Evolutionary conservation across 2,113 vertebrate species (phyloP).

Genomic region (pig (Sus scrofa)): DNA sequence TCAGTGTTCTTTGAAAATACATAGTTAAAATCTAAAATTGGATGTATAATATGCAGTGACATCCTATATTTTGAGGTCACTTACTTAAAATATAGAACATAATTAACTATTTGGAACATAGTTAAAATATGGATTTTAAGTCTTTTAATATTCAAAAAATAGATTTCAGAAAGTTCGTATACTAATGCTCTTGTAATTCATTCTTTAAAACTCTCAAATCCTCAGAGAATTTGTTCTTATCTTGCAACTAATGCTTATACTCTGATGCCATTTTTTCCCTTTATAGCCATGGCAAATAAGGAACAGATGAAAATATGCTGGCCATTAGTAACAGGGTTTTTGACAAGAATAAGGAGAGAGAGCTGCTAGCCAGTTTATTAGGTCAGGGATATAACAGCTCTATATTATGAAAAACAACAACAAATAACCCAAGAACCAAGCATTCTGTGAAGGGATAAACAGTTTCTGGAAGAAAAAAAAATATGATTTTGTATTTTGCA

Average conservation of each 20-base stretch:
- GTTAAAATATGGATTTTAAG: neutral
- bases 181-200: neutral
- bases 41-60: neutral
- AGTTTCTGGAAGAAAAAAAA: neutral
- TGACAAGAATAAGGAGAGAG: neutral
- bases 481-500: slow-evolving; percentile 17
- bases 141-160: neutral
- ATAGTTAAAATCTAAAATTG: neutral
- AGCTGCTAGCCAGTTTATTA: neutral
- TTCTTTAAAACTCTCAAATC: neutral
- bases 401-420: neutral
- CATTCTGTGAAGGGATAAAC: neutral
- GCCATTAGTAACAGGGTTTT: neutral
- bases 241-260: neutral
- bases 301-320: neutral
- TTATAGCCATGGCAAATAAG: neutral
- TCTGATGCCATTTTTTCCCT: neutral
- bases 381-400: neutral
- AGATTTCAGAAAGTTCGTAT: neutral
- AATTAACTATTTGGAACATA: neutral
- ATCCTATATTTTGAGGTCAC: neutral
- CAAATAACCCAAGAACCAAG: neutral
- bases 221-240: neutral
- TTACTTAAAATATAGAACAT: neutral
- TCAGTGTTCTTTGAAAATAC: neutral